phyloP scores from a whole-genome alignment of 2,888 invertebrate species.

The Ophion costatus region DNA sequence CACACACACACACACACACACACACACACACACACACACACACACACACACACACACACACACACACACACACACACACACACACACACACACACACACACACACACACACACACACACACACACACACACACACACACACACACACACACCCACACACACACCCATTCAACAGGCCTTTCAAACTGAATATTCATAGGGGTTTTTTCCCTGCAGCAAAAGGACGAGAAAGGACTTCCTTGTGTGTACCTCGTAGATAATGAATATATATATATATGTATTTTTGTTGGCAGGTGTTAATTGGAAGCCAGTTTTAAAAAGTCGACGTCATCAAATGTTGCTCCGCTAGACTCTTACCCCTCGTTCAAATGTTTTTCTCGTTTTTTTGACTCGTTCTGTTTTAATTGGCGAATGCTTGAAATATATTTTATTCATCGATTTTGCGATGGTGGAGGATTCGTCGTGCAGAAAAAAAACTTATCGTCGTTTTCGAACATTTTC shows the following conservation, averaged over 20 bases:
- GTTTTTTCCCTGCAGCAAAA: slow-evolving; percentile 12
- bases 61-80: background rate
- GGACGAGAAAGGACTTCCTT: slow-evolving; percentile 8
- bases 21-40: slow-evolving; percentile 6
- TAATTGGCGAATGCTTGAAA: background rate
- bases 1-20: background rate
- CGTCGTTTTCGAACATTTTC: background rate
- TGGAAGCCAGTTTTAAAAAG: background rate
- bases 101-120: too few species aligned
- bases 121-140: too few species aligned
- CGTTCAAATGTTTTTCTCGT: background rate
- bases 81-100: slow-evolving; percentile 17
- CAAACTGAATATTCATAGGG: slow-evolving; percentile 63
- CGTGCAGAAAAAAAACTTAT: background rate
- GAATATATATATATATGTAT: slow-evolving; percentile 15
- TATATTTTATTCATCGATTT: background rate
- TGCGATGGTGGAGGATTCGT: background rate
- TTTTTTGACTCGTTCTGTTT: background rate
- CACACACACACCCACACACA: slow-evolving; percentile 3
- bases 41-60: slow-evolving; percentile 14
- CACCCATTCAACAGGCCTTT: slow-evolving; percentile 38
- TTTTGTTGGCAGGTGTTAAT: slow-evolving; percentile 10
- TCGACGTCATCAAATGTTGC: background rate
- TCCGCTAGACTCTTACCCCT: background rate
- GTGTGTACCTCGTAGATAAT: slow-evolving; percentile 2